These are phyloP conservation scores for Canis aureus DNA, from an alignment of 2,113 vertebrate species.

Conservation along the genomic window DNA sequence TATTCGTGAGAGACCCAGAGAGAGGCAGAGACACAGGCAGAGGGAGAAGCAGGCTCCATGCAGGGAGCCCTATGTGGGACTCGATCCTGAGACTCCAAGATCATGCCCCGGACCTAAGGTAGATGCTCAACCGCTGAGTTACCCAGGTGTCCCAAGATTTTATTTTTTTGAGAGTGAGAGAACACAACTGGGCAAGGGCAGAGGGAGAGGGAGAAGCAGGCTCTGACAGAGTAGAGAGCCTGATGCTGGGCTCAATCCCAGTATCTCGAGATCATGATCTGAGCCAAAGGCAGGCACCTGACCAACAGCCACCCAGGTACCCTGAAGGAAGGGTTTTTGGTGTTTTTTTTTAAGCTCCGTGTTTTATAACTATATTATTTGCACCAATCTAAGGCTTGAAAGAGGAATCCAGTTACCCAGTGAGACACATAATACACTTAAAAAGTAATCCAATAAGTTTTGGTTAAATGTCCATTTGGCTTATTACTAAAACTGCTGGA, in stretches of 20 bases:
- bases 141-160: too few species aligned
- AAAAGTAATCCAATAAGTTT: constrained; percentile 54
- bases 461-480: constrained; percentile 7
- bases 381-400: neutral
- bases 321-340: neutral
- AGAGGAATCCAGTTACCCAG: neutral
- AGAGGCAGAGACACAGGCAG: too few species aligned
- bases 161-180: too few species aligned
- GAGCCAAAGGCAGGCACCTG: neutral
- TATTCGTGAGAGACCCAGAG: too few species aligned
- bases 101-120: too few species aligned
- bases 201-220: too few species aligned
- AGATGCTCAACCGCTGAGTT: too few species aligned
- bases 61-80: too few species aligned
- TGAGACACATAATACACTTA: neutral
- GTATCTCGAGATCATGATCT: neutral
- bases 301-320: neutral
- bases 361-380: neutral
- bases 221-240: too few species aligned
- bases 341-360: neutral
- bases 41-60: too few species aligned
- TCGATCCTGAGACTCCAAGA: too few species aligned
- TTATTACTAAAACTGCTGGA: constrained; percentile 49
- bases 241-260: neutral
- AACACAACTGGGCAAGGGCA: too few species aligned